Evolutionary conservation across 2,113 vertebrate genomes (phyloP), one percentile per base, ranked within the genome.

Genomic region (Tympanuchus pallidicinctus): DNA sequence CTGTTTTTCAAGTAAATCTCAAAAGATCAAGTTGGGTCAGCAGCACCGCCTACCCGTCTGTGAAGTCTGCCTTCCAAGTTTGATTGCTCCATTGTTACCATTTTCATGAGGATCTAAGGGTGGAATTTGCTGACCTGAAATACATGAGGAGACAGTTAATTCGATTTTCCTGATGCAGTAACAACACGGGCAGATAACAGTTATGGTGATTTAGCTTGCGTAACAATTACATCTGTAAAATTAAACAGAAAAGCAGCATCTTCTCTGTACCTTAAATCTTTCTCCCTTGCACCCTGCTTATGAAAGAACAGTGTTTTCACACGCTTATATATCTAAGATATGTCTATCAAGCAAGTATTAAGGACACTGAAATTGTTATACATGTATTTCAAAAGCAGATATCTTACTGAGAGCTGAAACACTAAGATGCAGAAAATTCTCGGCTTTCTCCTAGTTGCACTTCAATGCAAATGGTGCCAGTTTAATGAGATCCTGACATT

Each of bases 41-140:
- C 99, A 99, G 98, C 99, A 99, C 85, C 98, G 97, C 92, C 97
- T 98, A 94, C 95, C 69, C 56, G 80, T 86, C 45, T 97, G 97
- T 86, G 96, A 52, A 10, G 97, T 94, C 93, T 97, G 98, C 88
- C 98, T 98, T 81, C 95, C 98, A 63, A 99, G 97, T 95, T 99
- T 99, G 88, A 99, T 98, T 42, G 98, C 98, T 50, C 98, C 99
- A 34, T 97, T 98, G 96, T 98, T 98, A 56, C 98, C 98, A 43
- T 98, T 98, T 90, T 99, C 98, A 28, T 98, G 97, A 80, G 98
- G 98, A 93, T 99, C 98, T 97, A 99, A 97, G 13, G 99, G 99
- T 36, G 99, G 99, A 82, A 99, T 99, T 95, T 98, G 98, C 92
- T 97, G 98, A 97, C 99, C 99, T 99, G 91, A 71, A 98, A 97